Evolutionary conservation across 2,113 vertebrate species (phyloP).

Genomic region (Gymnorhina tibicen): DNA sequence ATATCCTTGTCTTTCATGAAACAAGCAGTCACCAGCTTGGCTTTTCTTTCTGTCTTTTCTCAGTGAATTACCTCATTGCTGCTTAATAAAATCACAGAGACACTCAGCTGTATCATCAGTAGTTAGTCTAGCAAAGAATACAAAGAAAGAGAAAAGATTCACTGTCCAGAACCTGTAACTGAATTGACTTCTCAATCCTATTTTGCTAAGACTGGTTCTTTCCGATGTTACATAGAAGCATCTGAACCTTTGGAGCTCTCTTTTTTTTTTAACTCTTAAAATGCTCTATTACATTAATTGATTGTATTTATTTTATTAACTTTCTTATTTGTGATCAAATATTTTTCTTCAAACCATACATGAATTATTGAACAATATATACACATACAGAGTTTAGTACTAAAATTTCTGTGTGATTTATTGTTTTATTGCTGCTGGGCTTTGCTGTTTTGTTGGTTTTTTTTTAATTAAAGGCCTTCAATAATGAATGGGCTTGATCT

Average conservation of each 20-base stretch:
- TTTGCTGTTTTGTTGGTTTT: not conserved
- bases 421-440: not conserved
- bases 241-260: not conserved
- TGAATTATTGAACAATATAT: not conserved
- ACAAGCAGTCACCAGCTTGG: not conserved
- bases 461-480: not conserved
- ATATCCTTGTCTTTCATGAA: not conserved
- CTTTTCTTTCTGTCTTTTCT: not conserved
- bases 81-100: not conserved
- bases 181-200: not conserved
- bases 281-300: not conserved
- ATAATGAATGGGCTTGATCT: not conserved
- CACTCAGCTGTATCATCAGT: not conserved
- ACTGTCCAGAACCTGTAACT: not conserved
- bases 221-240: not conserved
- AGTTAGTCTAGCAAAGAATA: not conserved
- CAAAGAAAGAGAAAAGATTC: not conserved
- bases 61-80: not conserved
- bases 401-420: not conserved
- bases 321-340: not conserved
- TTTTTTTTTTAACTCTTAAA: not conserved
- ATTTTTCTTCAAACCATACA: not conserved
- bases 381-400: not conserved
- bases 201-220: not conserved
- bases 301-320: not conserved